phyloP scores from a whole-genome alignment of 2,888 invertebrate genomes.

The Chalcis sispes region DNA sequence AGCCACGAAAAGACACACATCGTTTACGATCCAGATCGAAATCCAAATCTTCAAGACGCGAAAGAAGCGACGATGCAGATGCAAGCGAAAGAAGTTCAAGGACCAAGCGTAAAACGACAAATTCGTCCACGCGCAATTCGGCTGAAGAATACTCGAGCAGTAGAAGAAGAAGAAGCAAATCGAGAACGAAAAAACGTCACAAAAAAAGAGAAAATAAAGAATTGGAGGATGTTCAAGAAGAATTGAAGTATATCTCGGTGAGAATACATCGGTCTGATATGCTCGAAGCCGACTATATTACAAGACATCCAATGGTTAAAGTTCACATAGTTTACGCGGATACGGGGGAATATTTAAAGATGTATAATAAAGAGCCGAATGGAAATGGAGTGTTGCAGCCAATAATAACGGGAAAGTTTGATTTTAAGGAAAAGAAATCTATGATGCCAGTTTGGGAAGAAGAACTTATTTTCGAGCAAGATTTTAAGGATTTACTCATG shows the following conservation, averaged over 20 bases:
- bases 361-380: conserved; percentile 57
- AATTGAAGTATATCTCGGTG: conserved; percentile 76
- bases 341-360: conserved; percentile 78
- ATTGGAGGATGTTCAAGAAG: conserved; percentile 49
- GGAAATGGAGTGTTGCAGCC: conserved; percentile 76
- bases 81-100: conserved; percentile 33
- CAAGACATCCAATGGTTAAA: conserved; percentile 81
- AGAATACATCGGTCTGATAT: conserved; percentile 80
- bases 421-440: conserved; percentile 78
- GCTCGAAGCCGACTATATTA: conserved; percentile 79
- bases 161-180: background rate
- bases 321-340: conserved; percentile 79
- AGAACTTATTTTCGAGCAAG: conserved; percentile 81
- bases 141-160: conserved; percentile 31
- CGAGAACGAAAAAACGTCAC: conserved; percentile 23
- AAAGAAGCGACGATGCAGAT: conserved; percentile 17
- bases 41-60: conserved; percentile 19
- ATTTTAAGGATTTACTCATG: conserved; percentile 72
- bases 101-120: conserved; percentile 39
- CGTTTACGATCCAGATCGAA: conserved; percentile 26
- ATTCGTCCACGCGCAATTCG: conserved; percentile 47
- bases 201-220: conserved; percentile 44
- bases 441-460: conserved; percentile 82
- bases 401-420: conserved; percentile 80
- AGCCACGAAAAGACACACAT: conserved; percentile 36